Evolutionary conservation across 2,113 vertebrate species (phyloP).

Genomic region (Mixornis gularis): DNA sequence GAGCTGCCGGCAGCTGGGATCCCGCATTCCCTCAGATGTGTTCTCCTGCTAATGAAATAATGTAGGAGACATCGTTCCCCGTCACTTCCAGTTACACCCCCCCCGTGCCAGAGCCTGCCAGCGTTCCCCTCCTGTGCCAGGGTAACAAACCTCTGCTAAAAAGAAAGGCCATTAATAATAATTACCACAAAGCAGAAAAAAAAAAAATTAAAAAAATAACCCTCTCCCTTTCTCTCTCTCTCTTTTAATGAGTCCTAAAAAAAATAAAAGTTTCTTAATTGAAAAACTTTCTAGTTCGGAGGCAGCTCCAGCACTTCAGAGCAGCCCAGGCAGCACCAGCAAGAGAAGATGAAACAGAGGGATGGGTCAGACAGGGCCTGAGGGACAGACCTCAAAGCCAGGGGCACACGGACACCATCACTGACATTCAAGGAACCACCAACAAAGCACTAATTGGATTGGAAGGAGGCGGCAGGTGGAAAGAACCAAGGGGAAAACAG

Average conservation of each 20-base stretch:
- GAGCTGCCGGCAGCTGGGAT: background rate
- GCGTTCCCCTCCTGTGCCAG: background rate
- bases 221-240: slow-evolving; percentile 15
- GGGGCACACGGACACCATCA: background rate
- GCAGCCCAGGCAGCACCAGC: background rate
- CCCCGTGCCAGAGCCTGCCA: background rate
- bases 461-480: background rate
- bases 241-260: slow-evolving; percentile 60
- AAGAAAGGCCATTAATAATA: slow-evolving; percentile 45
- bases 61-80: background rate
- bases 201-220: background rate
- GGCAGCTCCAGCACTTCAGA: slow-evolving; percentile 38
- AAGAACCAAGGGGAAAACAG: slow-evolving; percentile 11
- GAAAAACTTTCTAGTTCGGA: slow-evolving; percentile 60
- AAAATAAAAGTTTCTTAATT: slow-evolving; percentile 62
- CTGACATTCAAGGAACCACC: slow-evolving; percentile 2
- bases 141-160: background rate
- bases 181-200: slow-evolving; percentile 6
- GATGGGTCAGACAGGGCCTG: slow-evolving; percentile 15
- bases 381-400: background rate
- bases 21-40: background rate
- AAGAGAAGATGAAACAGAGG: slow-evolving; percentile 17
- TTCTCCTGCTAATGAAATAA: background rate
- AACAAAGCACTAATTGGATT: slow-evolving; percentile 51
- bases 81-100: background rate